Evolutionary conservation across 2,113 vertebrate genomes (phyloP).

Genomic region (Stigmatopora argus): DNA sequence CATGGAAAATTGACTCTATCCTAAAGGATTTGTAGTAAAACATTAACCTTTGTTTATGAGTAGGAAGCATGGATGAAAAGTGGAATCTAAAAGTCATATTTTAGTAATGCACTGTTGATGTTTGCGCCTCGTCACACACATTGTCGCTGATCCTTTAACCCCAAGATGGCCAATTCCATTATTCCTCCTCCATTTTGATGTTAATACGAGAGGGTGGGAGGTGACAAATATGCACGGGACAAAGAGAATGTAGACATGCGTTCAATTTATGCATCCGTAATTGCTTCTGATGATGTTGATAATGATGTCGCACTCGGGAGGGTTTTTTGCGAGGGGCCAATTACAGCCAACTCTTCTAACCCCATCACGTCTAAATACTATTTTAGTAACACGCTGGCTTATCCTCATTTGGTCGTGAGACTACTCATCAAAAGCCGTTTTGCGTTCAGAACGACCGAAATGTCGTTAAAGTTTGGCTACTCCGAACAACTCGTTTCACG

Average conservation of each 20-base stretch:
- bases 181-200: constrained; percentile 65
- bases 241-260: constrained; percentile 61
- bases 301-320: constrained; percentile 60
- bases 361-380: constrained; percentile 30
- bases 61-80: constrained; percentile 16
- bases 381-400: constrained; percentile 12
- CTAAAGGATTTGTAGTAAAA: not conserved
- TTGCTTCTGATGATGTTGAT: constrained; percentile 70
- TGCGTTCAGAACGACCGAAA: too few relatives aligned
- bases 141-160: constrained; percentile 55
- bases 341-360: constrained; percentile 29
- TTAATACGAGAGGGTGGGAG: constrained; percentile 42
- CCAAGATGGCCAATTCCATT: constrained; percentile 63
- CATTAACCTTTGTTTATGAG: not conserved
- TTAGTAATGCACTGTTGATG: not conserved
- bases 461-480: too few relatives aligned
- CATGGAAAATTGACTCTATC: not conserved
- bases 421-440: too few relatives aligned
- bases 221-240: constrained; percentile 61
- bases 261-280: constrained; percentile 66
- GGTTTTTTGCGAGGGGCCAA: constrained; percentile 27
- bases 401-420: not conserved
- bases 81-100: not conserved
- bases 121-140: constrained; percentile 50
- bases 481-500: too few relatives aligned